Evolutionary conservation across 64 coral and sea anemone species (phyloP), one percentile per base, ranked within the genome.

Genomic region (Platygyra sinensis): DNA sequence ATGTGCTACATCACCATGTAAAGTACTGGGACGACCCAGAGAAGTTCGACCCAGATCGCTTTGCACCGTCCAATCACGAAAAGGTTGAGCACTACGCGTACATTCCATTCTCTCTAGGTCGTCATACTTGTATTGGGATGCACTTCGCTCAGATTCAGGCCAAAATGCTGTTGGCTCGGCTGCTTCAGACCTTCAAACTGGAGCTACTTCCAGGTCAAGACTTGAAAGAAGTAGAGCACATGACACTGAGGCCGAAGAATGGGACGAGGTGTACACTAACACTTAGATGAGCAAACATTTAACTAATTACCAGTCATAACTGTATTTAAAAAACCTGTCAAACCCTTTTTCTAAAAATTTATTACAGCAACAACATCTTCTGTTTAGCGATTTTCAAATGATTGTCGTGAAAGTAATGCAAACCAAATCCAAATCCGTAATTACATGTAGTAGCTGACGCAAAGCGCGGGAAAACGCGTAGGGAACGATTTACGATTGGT

Each of bases 21-120:
- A 90, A 79, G 13, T 95, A 95, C 89, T 95, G 93, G 93, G 93
- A 95, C 65, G 83, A 95, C 25, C 93, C 93, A 12, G 93, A 95
- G 54, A 91, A 87, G 31, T 95, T 86, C 55, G 93, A 95, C 83
- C 93, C 93, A 31, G 93, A 95, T 55, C 88, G 93, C 24, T 95
- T 95, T 63, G 87, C 30, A n/a, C 63, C 83, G 57, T 83, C 79
- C 62, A 95, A 91, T 76, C 90, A 91, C 49, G 14, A 18, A 3
- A 91, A 91, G 77, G 88, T 95, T 31, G 89, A 90, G 59, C 93
- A 95, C 51, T 95, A 91, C 52, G 89, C 93, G 0, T 95, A 95
- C 64, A 80, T 87, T 38, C 93, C 93, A 31, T 95, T 95, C 54
- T 87, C 93, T 16, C 76, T 95, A 28, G 93, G 93, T 10, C 89